Percentiles rank a stretch among this genome's conserved stretches.
Conservation (phyloP, 1,140 invertebrate genomes). For the Paraescarpia echinospica region DNA sequence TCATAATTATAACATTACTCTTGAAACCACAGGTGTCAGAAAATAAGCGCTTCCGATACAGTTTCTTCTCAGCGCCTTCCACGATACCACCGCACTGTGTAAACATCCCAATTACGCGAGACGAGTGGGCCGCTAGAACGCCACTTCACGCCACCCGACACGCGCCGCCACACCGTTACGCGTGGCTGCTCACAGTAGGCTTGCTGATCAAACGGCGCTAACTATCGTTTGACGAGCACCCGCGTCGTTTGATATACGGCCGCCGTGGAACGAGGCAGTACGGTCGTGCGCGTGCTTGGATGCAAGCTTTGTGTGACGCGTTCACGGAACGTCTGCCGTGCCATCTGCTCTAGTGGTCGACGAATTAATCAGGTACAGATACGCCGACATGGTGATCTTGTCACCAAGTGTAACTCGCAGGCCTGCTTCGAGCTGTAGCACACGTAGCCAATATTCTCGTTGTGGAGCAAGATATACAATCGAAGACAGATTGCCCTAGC, state of each 20-base stretch:
- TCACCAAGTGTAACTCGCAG: neutral
- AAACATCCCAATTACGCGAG: neutral
- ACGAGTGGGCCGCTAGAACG: neutral
- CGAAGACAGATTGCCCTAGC: no score
- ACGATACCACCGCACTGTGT: neutral
- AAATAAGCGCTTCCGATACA: neutral
- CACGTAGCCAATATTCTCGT: neutral
- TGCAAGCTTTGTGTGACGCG: neutral
- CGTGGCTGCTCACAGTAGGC: neutral
- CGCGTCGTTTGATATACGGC: neutral
- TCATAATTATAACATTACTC: neutral
- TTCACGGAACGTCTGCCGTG: neutral
- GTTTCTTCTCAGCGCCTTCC: neutral
- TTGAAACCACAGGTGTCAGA: neutral
- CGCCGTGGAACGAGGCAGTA: neutral
- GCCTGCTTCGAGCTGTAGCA: neutral
- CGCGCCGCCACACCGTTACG: neutral
- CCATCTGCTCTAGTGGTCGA: neutral
- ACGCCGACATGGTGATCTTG: neutral
- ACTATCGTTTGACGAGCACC: neutral
- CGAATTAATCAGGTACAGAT: neutral
- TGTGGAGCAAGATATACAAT: neutral
- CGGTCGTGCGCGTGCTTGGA: neutral
- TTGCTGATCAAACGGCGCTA: neutral
- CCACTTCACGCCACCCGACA: neutral